phyloP scores from a whole-genome alignment of 2,113 vertebrate species.

The Callionymus lyra region DNA sequence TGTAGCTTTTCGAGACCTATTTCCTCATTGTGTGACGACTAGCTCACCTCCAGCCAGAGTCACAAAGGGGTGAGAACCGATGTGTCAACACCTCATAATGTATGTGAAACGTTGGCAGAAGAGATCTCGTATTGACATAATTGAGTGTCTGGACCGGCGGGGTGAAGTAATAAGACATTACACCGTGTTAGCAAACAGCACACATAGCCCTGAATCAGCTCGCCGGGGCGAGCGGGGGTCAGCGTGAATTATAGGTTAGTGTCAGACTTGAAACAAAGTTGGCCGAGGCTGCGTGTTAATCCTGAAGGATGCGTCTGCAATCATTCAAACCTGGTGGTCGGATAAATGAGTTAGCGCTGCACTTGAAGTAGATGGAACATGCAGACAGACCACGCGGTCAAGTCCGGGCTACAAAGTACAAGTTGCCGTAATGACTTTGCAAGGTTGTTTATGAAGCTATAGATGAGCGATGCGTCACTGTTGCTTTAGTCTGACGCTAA shows the following conservation, averaged over 20 bases:
- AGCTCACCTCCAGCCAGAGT: conserved; percentile 1
- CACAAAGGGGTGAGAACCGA: conserved; percentile 23
- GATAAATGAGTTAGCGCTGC: conserved; percentile 13
- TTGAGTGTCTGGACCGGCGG: conserved; percentile 34
- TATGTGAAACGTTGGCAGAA: conserved; percentile 29
- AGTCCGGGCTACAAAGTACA: background rate
- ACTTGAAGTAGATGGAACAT: conserved; percentile 1
- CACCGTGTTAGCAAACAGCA: conserved; percentile 14
- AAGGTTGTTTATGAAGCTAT: background rate
- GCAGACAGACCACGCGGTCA: conserved; percentile 1
- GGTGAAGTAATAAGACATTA: conserved; percentile 37
- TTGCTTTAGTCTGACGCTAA: no score
- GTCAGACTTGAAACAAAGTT: conserved; percentile 15
- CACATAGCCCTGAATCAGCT: conserved; percentile 28
- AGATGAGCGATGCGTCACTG: conserved; percentile 2
- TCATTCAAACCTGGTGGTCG: conserved; percentile 6
- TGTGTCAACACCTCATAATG: conserved; percentile 41
- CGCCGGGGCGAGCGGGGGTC: conserved; percentile 17
- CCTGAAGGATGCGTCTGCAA: conserved; percentile 4
- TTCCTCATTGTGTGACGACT: conserved; percentile 1
- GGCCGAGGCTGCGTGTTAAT: conserved; percentile 4
- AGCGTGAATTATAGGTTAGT: conserved; percentile 27
- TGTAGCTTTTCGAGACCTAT: conserved; percentile 14
- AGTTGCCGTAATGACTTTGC: background rate
- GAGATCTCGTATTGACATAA: conserved; percentile 40